phyloP scores from a whole-genome alignment of 2,113 vertebrate genomes.

The Micromys minutus region DNA sequence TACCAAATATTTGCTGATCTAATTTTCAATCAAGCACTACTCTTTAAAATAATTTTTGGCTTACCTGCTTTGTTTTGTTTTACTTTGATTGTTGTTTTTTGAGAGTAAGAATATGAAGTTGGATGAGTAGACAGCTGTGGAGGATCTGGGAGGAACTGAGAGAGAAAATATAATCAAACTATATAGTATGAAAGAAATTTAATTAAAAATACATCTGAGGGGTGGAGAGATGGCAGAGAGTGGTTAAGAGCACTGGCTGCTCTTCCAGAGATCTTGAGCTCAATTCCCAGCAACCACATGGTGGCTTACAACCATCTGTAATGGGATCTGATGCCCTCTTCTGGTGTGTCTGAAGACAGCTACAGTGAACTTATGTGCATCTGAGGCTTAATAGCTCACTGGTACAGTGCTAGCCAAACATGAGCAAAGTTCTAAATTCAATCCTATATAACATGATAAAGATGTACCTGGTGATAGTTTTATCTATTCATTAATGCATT shows the following conservation, averaged over 20 bases:
- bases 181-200: background rate
- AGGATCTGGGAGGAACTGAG: background rate
- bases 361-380: too few relatives aligned
- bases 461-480: background rate
- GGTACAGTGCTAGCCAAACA: background rate
- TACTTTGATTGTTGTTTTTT: background rate
- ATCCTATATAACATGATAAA: background rate
- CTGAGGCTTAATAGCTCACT: background rate
- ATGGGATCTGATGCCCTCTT: too few relatives aligned
- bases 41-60: background rate
- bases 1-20: background rate
- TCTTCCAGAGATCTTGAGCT: too few relatives aligned
- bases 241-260: too few relatives aligned
- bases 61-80: background rate
- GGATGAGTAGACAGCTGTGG: background rate
- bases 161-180: background rate
- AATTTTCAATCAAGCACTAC: background rate
- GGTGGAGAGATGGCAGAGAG: too few relatives aligned
- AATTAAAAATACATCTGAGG: background rate
- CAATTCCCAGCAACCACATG: too few relatives aligned
- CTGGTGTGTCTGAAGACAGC: too few relatives aligned
- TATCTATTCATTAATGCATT: too few relatives aligned
- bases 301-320: too few relatives aligned
- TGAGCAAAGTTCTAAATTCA: background rate
- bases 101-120: background rate